phyloP scores from a whole-genome alignment of 1,140 invertebrate genomes.

The Drosophila tsacasi region DNA sequence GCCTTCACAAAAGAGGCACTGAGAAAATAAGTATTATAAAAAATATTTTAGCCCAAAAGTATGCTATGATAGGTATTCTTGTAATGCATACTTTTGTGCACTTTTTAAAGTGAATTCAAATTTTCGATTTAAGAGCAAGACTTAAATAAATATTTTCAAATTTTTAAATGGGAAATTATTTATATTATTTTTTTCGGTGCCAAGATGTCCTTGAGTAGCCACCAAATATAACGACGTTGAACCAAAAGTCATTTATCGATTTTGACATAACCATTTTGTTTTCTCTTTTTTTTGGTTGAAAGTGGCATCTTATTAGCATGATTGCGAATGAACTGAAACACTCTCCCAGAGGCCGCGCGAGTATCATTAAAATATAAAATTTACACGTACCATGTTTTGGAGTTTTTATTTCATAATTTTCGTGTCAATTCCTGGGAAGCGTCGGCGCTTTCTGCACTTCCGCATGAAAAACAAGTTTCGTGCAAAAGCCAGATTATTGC shows the following conservation, averaged over 20 bases:
- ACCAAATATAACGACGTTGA: neutral
- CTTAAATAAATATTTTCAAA: neutral
- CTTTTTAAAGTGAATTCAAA: neutral
- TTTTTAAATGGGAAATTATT: neutral
- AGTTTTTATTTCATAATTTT: constrained; percentile 49
- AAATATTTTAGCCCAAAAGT: neutral
- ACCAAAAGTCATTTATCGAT: constrained; percentile 43
- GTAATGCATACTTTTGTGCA: neutral
- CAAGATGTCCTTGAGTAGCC: constrained; percentile 9
- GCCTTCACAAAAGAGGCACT: constrained; percentile 1
- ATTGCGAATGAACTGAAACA: constrained; percentile 37
- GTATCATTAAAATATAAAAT: constrained; percentile 37
- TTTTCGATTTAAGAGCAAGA: neutral
- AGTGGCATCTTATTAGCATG: constrained; percentile 38
- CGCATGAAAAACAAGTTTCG: constrained; percentile 51
- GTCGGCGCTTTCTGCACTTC: constrained; percentile 24
- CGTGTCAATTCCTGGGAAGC: constrained; percentile 20
- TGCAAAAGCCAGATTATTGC: constrained; percentile 69
- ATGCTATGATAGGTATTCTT: neutral
- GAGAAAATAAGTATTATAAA: neutral
- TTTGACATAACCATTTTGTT: constrained; percentile 51
- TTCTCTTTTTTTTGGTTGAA: neutral
- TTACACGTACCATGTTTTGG: neutral
- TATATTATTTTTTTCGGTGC: neutral
- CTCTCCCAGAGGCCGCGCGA: neutral